Conservation (phyloP, 30 jellyfish, hydroid and myxozoan genomes). For the Haliclystus octoradiatus region DNA sequence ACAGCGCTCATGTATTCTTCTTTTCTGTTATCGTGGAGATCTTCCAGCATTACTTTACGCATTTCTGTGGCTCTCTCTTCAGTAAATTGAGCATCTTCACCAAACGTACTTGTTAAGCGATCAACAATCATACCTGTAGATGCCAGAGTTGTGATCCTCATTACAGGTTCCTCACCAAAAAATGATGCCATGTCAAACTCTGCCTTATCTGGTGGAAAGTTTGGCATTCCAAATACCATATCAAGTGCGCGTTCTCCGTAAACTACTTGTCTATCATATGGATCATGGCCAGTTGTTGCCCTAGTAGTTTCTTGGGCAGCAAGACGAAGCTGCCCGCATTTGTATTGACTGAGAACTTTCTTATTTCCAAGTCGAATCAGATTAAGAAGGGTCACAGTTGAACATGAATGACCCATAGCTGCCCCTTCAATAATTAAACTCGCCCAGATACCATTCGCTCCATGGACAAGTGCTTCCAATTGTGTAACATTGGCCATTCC, state of each 20-base stretch:
- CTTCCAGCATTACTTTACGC: slow-evolving; percentile 59
- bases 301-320: slow-evolving; percentile 47
- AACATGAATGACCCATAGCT: slow-evolving; percentile 57
- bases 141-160: slow-evolving; percentile 71
- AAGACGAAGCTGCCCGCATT: slow-evolving; percentile 43
- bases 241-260: slow-evolving; percentile 67
- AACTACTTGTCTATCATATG: slow-evolving; percentile 34
- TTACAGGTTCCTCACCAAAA: slow-evolving; percentile 57
- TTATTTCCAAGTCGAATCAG: slow-evolving; percentile 57
- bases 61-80: slow-evolving; percentile 46
- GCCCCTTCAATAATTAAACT: slow-evolving; percentile 72
- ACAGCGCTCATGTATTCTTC: slow-evolving; percentile 70
- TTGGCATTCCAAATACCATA: slow-evolving; percentile 42
- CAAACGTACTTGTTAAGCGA: slow-evolving; percentile 25
- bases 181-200: slow-evolving; percentile 40
- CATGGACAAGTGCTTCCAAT: slow-evolving; percentile 45
- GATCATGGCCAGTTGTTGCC: slow-evolving; percentile 38
- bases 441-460: slow-evolving; percentile 78
- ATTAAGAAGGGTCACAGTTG: slow-evolving; percentile 33
- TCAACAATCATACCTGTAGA: slow-evolving; percentile 31
- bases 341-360: slow-evolving; percentile 35
- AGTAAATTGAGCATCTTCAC: slow-evolving; percentile 53
- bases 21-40: slow-evolving; percentile 47
- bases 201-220: slow-evolving; percentile 39
- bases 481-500: slow-evolving; percentile 39